Conservation (phyloP, 2,113 vertebrate species). For the Leuciscus idus region DNA sequence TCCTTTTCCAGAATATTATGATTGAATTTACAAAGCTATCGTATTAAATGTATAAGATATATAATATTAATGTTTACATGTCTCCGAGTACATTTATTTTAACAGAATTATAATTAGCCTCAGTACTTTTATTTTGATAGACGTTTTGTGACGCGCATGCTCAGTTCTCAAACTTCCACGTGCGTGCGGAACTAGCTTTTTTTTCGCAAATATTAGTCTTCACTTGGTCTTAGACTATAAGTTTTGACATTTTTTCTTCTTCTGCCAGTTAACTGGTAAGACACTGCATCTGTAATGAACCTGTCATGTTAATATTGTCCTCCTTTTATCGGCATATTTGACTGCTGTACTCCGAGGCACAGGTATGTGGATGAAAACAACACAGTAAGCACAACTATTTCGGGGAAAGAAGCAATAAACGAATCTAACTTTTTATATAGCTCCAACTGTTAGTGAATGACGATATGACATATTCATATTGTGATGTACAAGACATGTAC, state of each 20-base stretch:
- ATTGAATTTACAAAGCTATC: neutral
- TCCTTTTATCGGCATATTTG: neutral
- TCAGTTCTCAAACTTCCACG: neutral
- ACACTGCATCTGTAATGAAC: neutral
- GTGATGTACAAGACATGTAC: neutral
- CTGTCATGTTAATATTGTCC: neutral
- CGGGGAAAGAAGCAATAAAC: neutral
- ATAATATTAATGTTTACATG: too few species aligned
- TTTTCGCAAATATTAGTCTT: neutral
- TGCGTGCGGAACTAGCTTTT: neutral
- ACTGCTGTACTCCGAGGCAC: neutral
- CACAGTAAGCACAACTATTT: neutral
- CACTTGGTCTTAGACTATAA: neutral
- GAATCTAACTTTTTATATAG: neutral
- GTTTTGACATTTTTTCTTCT: neutral
- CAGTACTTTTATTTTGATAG: slow-evolving; percentile 7
- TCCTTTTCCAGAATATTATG: neutral
- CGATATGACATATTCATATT: neutral
- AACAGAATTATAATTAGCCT: neutral
- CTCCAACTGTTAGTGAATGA: neutral
- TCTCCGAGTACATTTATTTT: neutral
- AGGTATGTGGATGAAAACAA: neutral
- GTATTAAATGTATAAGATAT: neutral
- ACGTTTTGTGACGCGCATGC: neutral
- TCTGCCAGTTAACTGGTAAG: neutral